Evolutionary conservation across 1,140 invertebrate genomes (phyloP).

Genomic region (Hesperophylax magnus): DNA sequence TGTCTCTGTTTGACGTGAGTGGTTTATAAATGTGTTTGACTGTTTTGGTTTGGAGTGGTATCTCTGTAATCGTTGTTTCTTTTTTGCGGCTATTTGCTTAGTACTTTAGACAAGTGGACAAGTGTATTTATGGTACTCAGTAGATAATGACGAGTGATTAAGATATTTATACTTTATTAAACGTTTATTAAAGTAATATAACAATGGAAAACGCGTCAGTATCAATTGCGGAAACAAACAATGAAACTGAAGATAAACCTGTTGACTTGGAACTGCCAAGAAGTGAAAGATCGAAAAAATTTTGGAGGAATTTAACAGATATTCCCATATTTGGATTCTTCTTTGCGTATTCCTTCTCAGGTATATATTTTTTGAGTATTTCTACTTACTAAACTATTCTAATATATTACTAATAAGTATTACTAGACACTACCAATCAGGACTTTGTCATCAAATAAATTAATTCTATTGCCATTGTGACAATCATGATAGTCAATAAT

Average conservation of each 20-base stretch:
- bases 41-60: too few relatives aligned
- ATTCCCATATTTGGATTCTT: conserved; percentile 14
- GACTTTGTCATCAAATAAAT: background rate
- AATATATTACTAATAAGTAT: too few relatives aligned
- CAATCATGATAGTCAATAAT: background rate
- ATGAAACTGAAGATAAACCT: background rate
- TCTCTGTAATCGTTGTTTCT: too few relatives aligned
- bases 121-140: too few relatives aligned
- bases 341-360: conserved; percentile 26
- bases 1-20: too few relatives aligned
- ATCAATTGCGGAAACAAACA: conserved; percentile 3
- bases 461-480: background rate
- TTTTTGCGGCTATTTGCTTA: too few relatives aligned
- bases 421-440: too few relatives aligned
- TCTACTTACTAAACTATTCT: background rate
- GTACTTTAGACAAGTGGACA: too few relatives aligned
- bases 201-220: conserved; percentile 17
- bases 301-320: background rate
- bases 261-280: background rate
- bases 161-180: too few relatives aligned
- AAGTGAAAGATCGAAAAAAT: background rate
- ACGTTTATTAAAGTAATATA: background rate
- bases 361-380: background rate
- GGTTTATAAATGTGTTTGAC: too few relatives aligned
- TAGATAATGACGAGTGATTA: too few relatives aligned